Percentiles rank a stretch among this genome's conserved stretches.
Conservation (phyloP, 2,797 vertebrate species). For the Lacerta bilineata region DNA sequence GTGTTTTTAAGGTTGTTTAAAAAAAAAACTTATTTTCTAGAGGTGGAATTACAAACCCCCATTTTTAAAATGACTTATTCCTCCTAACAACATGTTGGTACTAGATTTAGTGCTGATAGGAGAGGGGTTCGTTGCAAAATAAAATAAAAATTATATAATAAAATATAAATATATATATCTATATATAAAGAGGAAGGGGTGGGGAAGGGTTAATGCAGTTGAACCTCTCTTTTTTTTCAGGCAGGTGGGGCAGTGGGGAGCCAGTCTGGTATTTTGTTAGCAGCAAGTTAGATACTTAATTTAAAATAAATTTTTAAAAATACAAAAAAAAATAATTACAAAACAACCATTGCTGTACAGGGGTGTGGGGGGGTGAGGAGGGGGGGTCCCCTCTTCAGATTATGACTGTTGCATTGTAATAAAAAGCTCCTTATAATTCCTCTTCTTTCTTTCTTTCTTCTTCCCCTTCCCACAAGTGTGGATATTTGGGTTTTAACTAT, state of each 20-base stretch:
- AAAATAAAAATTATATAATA: slow-evolving; percentile 48
- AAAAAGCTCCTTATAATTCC: slow-evolving; percentile 84
- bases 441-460: slow-evolving; percentile 20
- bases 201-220: slow-evolving; percentile 17
- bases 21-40: slow-evolving; percentile 15
- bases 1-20: too few relatives aligned
- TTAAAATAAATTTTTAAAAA: slow-evolving; percentile 47
- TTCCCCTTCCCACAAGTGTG: slow-evolving; percentile 74
- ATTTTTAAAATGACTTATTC: slow-evolving; percentile 13
- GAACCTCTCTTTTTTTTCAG: slow-evolving; percentile 13
- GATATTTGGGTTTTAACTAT: slow-evolving; percentile 59
- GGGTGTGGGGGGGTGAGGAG: slow-evolving; percentile 11
- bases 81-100: slow-evolving; percentile 44
- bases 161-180: slow-evolving; percentile 31
- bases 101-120: slow-evolving; percentile 55
- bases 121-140: slow-evolving; percentile 58
- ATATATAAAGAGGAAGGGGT: slow-evolving; percentile 66
- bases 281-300: slow-evolving; percentile 67
- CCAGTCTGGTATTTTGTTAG: slow-evolving; percentile 63
- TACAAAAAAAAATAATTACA: slow-evolving; percentile 37
- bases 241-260: background rate
- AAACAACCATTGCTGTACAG: slow-evolving; percentile 51
- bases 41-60: slow-evolving; percentile 61
- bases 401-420: slow-evolving; percentile 63
- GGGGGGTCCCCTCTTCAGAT: slow-evolving; percentile 40